Percentiles rank a stretch among this genome's conserved stretches.
phyloP scores from a whole-genome alignment of 2,888 invertebrate genomes.

The Tenodera sinensis region DNA sequence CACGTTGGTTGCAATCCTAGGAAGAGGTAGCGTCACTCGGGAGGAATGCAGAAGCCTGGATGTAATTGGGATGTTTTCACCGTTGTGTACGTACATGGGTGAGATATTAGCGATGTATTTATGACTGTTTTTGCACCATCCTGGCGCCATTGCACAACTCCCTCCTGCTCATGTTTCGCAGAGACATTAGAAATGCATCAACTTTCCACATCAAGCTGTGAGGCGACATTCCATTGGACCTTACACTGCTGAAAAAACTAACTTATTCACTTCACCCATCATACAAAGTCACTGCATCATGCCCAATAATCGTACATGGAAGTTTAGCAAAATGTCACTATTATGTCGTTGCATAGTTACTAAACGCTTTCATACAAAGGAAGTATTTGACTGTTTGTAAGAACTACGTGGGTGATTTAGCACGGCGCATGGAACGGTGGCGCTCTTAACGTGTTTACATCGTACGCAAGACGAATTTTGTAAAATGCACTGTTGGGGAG shows the following conservation, averaged over 20 bases:
- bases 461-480: no score
- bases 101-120: not conserved
- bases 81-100: not conserved
- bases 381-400: no score
- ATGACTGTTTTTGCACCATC: not conserved
- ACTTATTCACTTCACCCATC: not conserved
- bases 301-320: no score
- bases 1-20: no score
- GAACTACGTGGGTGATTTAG: no score
- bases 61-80: not conserved
- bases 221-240: not conserved
- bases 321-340: no score
- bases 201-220: not conserved
- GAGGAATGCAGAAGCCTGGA: not conserved
- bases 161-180: not conserved
- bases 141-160: not conserved
- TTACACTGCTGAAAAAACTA: not conserved
- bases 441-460: no score
- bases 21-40: not conserved
- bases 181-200: not conserved
- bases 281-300: not conserved
- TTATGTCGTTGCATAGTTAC: no score
- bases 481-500: no score
- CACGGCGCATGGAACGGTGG: no score
- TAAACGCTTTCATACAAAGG: no score